These are phyloP conservation scores for Chionomys nivalis DNA, from an alignment of 2,113 vertebrate genomes.

Conservation along the genomic window DNA sequence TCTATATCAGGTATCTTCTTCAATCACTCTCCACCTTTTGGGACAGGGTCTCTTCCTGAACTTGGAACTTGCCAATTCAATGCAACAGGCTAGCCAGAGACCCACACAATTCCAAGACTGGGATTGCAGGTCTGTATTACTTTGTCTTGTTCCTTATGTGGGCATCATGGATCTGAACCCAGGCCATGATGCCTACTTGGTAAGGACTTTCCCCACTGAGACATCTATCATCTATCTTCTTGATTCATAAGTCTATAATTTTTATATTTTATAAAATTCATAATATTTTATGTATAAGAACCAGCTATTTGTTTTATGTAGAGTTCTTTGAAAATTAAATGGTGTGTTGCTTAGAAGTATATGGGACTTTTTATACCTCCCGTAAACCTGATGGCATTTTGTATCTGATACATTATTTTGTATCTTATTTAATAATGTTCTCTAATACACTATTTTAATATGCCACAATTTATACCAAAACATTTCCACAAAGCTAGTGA, in stretches of 20 bases:
- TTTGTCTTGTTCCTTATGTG: not conserved
- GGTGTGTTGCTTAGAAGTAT: not conserved
- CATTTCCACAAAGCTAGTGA: not conserved
- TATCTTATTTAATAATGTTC: conserved; percentile 32
- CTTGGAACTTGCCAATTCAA: not conserved
- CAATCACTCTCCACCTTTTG: not conserved
- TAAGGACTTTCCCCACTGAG: not conserved
- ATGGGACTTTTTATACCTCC: not conserved
- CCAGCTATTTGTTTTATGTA: not conserved
- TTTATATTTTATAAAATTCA: too few species aligned
- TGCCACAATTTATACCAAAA: not conserved
- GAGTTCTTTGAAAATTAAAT: conserved; percentile 45
- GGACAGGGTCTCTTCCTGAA: not conserved
- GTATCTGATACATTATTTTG: not conserved
- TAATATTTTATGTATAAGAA: conserved; percentile 2
- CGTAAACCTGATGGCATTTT: not conserved
- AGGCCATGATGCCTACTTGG: not conserved
- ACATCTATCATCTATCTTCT: not conserved
- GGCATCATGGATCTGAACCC: not conserved
- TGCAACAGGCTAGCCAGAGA: not conserved
- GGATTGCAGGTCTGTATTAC: not conserved
- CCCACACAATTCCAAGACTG: not conserved
- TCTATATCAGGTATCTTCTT: not conserved
- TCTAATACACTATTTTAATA: not conserved
- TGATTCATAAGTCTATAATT: not conserved